A percentile compares a stretch with the other conserved stretches of the same genome.
Evolutionary conservation across 2,113 vertebrate genomes (phyloP).

Genomic region (Calidris pugnax): DNA sequence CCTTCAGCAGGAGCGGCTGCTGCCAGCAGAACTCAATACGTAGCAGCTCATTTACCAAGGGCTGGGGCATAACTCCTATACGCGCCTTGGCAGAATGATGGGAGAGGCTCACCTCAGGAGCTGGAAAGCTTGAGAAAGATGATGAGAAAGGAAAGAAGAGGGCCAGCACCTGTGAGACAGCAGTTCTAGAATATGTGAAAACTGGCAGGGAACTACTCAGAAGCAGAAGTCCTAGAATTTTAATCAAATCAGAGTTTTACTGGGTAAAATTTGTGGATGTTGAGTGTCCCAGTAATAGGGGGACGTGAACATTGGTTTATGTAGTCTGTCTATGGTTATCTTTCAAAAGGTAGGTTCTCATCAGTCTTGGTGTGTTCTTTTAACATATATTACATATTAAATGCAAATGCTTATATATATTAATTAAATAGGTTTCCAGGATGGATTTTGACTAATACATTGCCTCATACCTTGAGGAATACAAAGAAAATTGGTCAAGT

Average conservation of each 20-base stretch:
- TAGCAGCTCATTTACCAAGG: not conserved
- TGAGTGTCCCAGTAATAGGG: not conserved
- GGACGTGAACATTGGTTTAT: not conserved
- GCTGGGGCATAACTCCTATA: not conserved
- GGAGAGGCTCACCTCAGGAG: not conserved
- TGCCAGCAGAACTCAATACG: not conserved
- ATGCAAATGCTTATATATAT: not conserved
- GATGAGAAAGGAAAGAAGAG: not conserved
- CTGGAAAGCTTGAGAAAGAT: not conserved
- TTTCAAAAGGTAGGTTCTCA: not conserved
- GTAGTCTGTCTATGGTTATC: rapidly evolving
- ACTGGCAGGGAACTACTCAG: not conserved
- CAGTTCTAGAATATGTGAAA: not conserved
- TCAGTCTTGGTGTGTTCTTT: not conserved
- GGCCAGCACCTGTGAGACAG: not conserved
- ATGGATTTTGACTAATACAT: not conserved
- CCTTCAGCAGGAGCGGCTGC: not conserved
- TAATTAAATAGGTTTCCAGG: not conserved
- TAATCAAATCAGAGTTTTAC: not conserved
- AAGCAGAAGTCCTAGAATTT: not conserved
- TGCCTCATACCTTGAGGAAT: not conserved
- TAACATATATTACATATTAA: not conserved
- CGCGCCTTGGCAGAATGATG: not conserved
- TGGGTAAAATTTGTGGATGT: not conserved
- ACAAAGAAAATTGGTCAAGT: not conserved